Percentiles rank a stretch among this genome's conserved stretches.
phyloP scores from a whole-genome alignment of 2,113 vertebrate genomes.

The Phylloscopus trochilus region DNA sequence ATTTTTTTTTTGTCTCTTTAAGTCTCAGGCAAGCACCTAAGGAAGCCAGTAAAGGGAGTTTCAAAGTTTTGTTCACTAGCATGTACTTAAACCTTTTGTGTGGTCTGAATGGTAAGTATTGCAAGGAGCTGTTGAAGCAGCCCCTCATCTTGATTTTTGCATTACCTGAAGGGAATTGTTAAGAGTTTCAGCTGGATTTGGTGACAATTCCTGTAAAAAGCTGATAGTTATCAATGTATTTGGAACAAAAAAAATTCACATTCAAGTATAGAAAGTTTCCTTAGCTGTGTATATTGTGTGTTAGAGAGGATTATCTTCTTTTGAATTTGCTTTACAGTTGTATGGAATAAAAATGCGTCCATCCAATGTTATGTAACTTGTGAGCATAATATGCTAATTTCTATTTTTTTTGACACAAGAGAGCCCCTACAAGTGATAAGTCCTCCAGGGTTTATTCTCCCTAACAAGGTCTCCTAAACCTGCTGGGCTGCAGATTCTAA shows the following conservation, averaged over 20 bases:
- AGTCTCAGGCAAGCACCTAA: not conserved
- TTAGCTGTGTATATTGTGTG: not conserved
- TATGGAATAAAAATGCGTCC: not conserved
- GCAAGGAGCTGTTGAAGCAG: not conserved
- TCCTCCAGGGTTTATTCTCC: not conserved
- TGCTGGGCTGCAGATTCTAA: not conserved
- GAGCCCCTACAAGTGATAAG: not conserved
- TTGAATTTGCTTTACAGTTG: not conserved
- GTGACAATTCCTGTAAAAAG: not conserved
- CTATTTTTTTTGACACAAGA: not conserved
- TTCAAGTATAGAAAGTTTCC: not conserved
- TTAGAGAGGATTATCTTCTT: not conserved
- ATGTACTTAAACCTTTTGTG: not conserved
- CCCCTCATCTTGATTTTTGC: not conserved
- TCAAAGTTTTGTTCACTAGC: not conserved
- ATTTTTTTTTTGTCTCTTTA: not conserved
- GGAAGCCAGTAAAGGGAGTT: not conserved
- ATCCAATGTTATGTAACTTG: not conserved
- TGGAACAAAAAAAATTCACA: not conserved
- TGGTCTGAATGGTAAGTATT: not conserved
- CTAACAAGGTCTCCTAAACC: not conserved
- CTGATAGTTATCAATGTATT: not conserved
- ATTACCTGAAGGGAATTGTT: not conserved
- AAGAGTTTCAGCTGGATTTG: not conserved
- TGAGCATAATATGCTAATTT: not conserved